These are phyloP conservation scores for Monomorium pharaonis DNA, from an alignment of 1,140 invertebrate genomes.

Conservation along the genomic window DNA sequence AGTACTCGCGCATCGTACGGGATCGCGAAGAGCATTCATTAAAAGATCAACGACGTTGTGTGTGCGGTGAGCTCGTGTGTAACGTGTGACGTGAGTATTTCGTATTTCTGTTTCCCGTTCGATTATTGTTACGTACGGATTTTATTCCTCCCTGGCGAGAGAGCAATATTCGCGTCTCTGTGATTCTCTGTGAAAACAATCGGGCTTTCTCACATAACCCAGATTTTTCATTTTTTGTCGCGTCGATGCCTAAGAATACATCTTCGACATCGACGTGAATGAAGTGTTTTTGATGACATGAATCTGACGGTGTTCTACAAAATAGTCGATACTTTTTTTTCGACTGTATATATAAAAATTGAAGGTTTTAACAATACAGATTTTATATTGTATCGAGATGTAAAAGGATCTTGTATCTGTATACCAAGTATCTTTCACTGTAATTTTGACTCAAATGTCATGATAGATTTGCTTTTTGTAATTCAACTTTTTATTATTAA, in stretches of 20 bases:
- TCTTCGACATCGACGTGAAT: neutral
- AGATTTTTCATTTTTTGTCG: neutral
- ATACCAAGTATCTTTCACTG: neutral
- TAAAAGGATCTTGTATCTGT: neutral
- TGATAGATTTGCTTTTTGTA: neutral
- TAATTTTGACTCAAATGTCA: neutral
- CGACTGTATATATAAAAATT: neutral
- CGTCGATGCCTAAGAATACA: neutral
- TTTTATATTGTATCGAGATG: neutral
- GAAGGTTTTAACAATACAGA: neutral
- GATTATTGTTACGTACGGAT: neutral
- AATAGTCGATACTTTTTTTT: neutral
- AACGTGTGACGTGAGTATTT: slow-evolving; percentile 50
- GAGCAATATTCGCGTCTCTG: neutral
- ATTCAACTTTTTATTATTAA: neutral
- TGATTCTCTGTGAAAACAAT: neutral
- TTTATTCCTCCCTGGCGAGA: neutral
- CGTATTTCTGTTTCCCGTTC: neutral
- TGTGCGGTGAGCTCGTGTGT: neutral
- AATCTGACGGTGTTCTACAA: neutral
- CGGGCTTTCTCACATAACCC: slow-evolving; percentile 14
- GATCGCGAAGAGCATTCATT: neutral
- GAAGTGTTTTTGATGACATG: neutral
- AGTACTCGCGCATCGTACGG: neutral
- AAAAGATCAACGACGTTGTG: slow-evolving; percentile 34